Evolutionary conservation across 2,888 invertebrate species (phyloP).

Genomic region (Nephrotoma flavescens): DNA sequence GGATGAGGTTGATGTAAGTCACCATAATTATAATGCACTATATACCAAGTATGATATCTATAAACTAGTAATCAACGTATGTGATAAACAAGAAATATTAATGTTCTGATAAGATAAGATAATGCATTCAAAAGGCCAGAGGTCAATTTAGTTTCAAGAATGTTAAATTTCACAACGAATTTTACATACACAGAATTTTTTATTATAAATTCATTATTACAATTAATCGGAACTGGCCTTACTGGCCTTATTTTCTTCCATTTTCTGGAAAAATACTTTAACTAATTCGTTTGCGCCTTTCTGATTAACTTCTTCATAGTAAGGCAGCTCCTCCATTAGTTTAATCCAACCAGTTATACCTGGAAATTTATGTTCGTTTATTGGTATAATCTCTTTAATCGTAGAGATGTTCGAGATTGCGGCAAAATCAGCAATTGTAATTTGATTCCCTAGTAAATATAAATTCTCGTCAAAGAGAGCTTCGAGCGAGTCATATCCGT

Average conservation of each 20-base stretch:
- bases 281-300: neutral
- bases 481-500: neutral
- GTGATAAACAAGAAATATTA: neutral
- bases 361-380: neutral
- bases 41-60: neutral
- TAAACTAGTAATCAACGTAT: neutral
- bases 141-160: neutral
- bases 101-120: neutral
- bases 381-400: neutral
- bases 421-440: slow-evolving; percentile 11
- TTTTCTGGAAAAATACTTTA: neutral
- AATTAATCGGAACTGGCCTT: neutral
- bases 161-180: neutral
- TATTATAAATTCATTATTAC: neutral
- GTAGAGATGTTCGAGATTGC: neutral
- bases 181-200: neutral
- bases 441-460: slow-evolving; percentile 10
- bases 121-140: neutral
- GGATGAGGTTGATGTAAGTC: neutral
- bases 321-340: neutral
- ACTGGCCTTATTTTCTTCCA: neutral
- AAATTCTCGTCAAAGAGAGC: neutral
- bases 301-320: neutral
- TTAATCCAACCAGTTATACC: neutral
- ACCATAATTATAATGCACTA: neutral